Evolutionary conservation across 30 jellyfish, hydroid and myxozoan species (phyloP), one percentile per base, ranked within the genome.

Genomic region (Cassiopea andromeda): DNA sequence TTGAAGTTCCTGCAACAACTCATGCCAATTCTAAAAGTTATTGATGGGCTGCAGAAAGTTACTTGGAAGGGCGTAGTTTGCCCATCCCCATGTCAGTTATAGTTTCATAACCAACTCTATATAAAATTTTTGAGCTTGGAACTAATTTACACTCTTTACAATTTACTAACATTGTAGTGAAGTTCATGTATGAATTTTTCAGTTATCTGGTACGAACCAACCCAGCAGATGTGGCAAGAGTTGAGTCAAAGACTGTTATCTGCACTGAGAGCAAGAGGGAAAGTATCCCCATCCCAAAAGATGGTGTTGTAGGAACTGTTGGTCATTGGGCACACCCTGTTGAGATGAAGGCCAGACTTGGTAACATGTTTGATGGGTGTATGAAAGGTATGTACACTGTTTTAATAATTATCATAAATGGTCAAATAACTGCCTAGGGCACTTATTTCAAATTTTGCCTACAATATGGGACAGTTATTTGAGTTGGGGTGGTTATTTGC

Each of bases 161-260:
- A 27, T 27, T 27, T 27, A 27, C 38, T 27, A 27, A 27, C 38
- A 27, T 27, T 27, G 38, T 27, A 27, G 38, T 27, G 38, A 27
- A 27, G 12, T 10, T 54, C 64, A 54, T 3, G 12, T 54, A 3
- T 54, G 64, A 3, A 6, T 70, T 60, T 67, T 85, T 14, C 77
- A 95, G 99, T 97, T 97, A 90, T 72, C 73, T 96, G 60, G 98
- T 94, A n/a, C 93, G 99, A 7, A 97, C 99, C 46, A 92, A 92
- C 71, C 99, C 99, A 0, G 98, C 98, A 49, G 99, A 97, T 84
- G 99, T 97, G 13, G 99, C 99, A 19, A 92, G 99, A 57, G 98
- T 97, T 12, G 99, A 97, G 73, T 89, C 98, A 7, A 89, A 91
- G 83, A 97, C 99, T 1, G 88, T 92, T 1, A 97, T 97, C 48